Conservation (phyloP, 2,888 invertebrate species). For the Zygogramma bicolorata region DNA sequence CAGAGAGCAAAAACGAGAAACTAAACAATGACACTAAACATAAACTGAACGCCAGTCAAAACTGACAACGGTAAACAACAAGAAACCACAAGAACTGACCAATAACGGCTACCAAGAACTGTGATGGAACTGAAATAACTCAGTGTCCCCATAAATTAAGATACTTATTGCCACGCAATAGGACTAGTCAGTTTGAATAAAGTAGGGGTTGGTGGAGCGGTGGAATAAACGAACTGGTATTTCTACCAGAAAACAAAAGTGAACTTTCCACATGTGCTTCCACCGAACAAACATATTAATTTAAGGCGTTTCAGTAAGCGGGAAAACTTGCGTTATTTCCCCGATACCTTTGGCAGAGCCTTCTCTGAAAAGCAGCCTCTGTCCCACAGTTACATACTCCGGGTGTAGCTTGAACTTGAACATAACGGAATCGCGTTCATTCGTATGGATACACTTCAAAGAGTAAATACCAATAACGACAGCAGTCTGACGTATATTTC, state of each 20-base stretch:
- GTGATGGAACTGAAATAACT: not conserved
- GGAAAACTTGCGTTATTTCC: constrained; percentile 82
- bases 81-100: not conserved
- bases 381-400: constrained; percentile 85
- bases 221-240: not conserved
- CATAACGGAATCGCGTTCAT: constrained; percentile 87
- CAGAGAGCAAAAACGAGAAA: not conserved
- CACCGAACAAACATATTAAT: not conserved
- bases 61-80: not conserved
- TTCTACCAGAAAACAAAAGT: constrained; percentile 3
- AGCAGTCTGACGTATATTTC: constrained; percentile 96
- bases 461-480: constrained; percentile 83
- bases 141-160: not conserved
- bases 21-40: not conserved
- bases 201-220: no score
- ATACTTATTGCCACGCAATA: not conserved
- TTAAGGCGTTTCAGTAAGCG: constrained; percentile 54
- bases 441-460: constrained; percentile 78
- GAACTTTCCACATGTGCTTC: not conserved
- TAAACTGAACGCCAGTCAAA: not conserved
- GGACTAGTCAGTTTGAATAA: not conserved
- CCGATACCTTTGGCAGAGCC: constrained; percentile 90
- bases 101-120: not conserved
- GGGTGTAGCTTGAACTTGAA: constrained; percentile 92
- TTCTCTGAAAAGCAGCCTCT: constrained; percentile 86